A percentile compares a stretch with the other conserved stretches of the same genome.
phyloP scores from a whole-genome alignment of 2,113 vertebrate genomes.

The Alligator mississippiensis region DNA sequence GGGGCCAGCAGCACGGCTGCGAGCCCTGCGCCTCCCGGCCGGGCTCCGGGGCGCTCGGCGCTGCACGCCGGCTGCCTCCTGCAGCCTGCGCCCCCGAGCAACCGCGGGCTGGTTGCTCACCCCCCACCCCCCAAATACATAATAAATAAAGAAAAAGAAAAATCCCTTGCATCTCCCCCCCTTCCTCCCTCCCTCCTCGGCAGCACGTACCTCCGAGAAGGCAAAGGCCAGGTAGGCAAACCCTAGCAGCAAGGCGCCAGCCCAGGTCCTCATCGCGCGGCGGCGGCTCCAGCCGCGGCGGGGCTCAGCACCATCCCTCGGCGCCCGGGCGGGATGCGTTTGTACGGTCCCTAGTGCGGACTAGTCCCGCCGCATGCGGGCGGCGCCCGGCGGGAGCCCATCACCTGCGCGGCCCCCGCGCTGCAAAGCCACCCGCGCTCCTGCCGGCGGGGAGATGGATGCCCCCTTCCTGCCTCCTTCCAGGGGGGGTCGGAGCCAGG shows the following conservation, averaged over 20 bases:
- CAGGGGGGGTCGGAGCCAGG: constrained; percentile 40
- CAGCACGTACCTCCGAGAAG: constrained; percentile 91
- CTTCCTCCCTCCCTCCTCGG: too few species aligned
- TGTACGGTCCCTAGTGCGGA: constrained; percentile 45
- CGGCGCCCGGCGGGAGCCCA: too few species aligned
- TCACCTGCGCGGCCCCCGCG: too few species aligned
- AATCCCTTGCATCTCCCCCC: too few species aligned
- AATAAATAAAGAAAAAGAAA: too few species aligned
- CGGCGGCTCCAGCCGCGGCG: constrained; percentile 89
- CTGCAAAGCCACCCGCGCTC: too few species aligned
- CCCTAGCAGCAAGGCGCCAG: constrained; percentile 87
- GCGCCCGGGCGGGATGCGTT: constrained; percentile 69
- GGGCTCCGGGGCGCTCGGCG: too few species aligned
- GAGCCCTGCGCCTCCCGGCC: too few species aligned
- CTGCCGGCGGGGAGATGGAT: too few species aligned
- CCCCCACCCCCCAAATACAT: neutral
- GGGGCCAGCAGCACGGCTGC: too few species aligned
- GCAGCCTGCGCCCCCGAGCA: neutral
- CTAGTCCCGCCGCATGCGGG: too few species aligned
- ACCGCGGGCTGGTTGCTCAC: neutral
- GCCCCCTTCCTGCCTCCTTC: neutral
- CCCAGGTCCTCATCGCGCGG: constrained; percentile 94
- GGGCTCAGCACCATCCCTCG: constrained; percentile 93
- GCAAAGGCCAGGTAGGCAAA: constrained; percentile 90
- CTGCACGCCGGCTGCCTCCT: too few species aligned